phyloP scores from a whole-genome alignment of 2,797 vertebrate genomes.

The Anguilla anguilla region DNA sequence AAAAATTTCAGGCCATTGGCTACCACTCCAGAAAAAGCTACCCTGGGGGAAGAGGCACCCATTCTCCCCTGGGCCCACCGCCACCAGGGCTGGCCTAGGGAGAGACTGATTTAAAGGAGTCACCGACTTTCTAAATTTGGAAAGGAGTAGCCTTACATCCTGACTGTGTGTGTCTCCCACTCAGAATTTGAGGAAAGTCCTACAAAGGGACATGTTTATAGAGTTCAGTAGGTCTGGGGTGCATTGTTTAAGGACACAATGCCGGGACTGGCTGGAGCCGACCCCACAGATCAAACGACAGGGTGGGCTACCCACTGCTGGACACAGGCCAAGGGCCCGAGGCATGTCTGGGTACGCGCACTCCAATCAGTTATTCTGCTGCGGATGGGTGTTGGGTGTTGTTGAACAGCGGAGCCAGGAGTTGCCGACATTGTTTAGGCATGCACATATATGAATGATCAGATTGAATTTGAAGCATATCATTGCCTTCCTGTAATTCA shows the following conservation, averaged over 20 bases:
- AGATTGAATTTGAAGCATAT: constrained; percentile 15
- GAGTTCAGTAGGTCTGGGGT: constrained; percentile 77
- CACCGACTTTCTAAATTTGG: constrained; percentile 70
- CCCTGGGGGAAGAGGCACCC: background rate
- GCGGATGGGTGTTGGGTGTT: constrained; percentile 33
- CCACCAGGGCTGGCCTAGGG: constrained; percentile 61
- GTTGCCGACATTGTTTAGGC: background rate
- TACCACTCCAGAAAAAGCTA: background rate
- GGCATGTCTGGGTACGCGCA: constrained; percentile 61
- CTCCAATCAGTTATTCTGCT: constrained; percentile 55
- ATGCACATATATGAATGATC: constrained; percentile 21
- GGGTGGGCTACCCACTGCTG: constrained; percentile 72
- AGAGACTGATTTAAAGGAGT: constrained; percentile 58
- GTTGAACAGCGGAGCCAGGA: background rate
- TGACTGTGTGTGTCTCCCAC: constrained; percentile 77
- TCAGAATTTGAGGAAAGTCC: constrained; percentile 72
- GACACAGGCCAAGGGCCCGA: constrained; percentile 61
- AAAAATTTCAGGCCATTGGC: background rate
- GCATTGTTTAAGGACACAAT: constrained; percentile 84
- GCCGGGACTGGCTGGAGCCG: constrained; percentile 81
- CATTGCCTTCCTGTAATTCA: constrained; percentile 13
- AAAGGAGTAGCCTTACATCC: constrained; percentile 73
- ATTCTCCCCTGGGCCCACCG: constrained; percentile 15
- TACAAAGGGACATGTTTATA: constrained; percentile 76
- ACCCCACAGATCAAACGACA: constrained; percentile 73